phyloP scores from a whole-genome alignment of 2,888 invertebrate species.

The Caenorhabditis angaria region DNA sequence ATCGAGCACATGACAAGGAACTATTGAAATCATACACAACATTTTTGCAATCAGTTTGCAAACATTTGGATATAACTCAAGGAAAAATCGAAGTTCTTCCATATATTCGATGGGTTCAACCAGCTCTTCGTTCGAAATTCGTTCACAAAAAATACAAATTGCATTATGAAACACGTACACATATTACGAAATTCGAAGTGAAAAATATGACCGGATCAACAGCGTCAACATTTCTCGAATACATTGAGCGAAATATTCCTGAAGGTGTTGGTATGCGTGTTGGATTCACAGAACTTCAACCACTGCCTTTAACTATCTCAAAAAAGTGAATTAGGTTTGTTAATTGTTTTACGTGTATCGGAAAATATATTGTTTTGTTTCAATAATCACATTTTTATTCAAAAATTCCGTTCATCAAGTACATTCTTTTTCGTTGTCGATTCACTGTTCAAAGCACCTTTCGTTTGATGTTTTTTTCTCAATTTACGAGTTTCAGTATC shows the following conservation, averaged over 20 bases:
- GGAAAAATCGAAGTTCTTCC: constrained; percentile 57
- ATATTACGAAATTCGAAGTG: constrained; percentile 82
- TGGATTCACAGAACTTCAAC: constrained; percentile 59
- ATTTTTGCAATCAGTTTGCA: constrained; percentile 65
- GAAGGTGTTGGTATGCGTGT: constrained; percentile 93
- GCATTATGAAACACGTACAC: constrained; percentile 93
- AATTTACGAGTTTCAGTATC: background rate
- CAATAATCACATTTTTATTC: too few relatives aligned
- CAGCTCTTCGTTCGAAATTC: constrained; percentile 86
- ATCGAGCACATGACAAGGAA: constrained; percentile 67
- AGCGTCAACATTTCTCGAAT: constrained; percentile 92
- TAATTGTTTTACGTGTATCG: too few relatives aligned
- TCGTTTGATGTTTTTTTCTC: background rate
- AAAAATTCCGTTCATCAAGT: too few relatives aligned
- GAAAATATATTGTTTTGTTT: too few relatives aligned
- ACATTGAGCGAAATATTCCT: constrained; percentile 92
- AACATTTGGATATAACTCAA: constrained; percentile 50
- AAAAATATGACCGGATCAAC: constrained; percentile 91
- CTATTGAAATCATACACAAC: constrained; percentile 67
- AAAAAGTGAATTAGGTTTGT: background rate
- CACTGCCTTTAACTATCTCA: constrained; percentile 54
- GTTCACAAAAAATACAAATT: constrained; percentile 91
- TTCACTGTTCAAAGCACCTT: background rate
- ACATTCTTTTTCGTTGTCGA: background rate
- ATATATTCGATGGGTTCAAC: constrained; percentile 74